Conservation (phyloP, 2,113 vertebrate species). For the Phodopus roborovskii region DNA sequence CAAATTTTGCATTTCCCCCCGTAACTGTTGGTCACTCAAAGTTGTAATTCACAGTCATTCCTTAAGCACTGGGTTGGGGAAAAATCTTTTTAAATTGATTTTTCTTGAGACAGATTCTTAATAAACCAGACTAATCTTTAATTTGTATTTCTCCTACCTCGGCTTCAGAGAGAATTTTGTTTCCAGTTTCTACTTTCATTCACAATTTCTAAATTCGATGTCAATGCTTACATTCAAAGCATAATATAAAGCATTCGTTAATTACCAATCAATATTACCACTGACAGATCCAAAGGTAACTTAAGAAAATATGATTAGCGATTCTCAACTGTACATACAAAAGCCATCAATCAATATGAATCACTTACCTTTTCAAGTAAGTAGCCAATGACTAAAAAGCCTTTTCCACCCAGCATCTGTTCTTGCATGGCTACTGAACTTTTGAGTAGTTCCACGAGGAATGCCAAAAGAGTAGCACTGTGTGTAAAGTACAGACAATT, state of each 20-base stretch:
- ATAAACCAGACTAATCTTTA: not conserved
- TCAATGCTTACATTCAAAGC: not conserved
- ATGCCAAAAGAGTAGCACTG: slow-evolving; percentile 95
- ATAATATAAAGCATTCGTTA: not conserved
- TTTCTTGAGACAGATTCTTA: not conserved
- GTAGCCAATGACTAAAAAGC: slow-evolving; percentile 98
- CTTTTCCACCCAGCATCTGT: slow-evolving; percentile 98
- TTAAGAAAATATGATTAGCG: slow-evolving; percentile 19
- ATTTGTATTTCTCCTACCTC: not conserved
- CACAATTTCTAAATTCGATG: slow-evolving; percentile 3
- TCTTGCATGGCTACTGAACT: slow-evolving; percentile 99
- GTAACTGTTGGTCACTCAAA: not conserved
- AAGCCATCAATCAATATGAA: not conserved
- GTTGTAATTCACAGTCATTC: not conserved
- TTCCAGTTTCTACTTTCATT: slow-evolving; percentile 26
- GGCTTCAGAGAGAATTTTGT: not conserved
- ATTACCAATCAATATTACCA: slow-evolving; percentile 26
- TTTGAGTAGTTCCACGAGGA: slow-evolving; percentile 96
- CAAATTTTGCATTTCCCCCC: not conserved
- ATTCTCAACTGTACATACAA: not conserved
- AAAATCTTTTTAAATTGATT: not conserved
- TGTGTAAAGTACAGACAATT: slow-evolving; percentile 82
- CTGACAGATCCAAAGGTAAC: not conserved
- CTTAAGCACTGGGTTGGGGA: not conserved
- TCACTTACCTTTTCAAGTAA: slow-evolving; percentile 95